Evolutionary conservation across 2,797 vertebrate genomes (phyloP), one percentile per base, ranked within the genome.

Genomic region (Coranthus polyacanthus): DNA sequence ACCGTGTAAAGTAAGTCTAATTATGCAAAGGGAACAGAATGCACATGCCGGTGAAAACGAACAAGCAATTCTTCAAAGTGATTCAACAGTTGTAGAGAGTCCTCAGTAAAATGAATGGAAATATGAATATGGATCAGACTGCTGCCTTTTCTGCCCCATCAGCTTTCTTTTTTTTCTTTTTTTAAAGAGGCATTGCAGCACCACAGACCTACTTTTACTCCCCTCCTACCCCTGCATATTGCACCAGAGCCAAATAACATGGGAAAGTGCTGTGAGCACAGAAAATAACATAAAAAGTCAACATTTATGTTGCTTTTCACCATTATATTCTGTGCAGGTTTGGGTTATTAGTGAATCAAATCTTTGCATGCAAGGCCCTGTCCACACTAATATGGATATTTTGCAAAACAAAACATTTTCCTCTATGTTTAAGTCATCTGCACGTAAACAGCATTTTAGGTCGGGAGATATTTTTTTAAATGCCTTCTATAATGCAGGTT

Each of bases 51-150:
- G 68, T 56, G 22, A 73, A 83, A 81, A 71, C 2, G 29, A 82
- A 75, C 47, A 15, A 69, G 68, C 18, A 26, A 75, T 81, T 85
- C 67, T 88, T 87, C 69, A 82, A 72, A 79, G 79, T 58, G 65
- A 79, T 85, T 86, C 79, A 87, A 87, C 78, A 90, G 81, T 85
- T 88, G 75, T 36, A 18, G 56, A 79, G 68, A 82, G 70, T 83
- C 79, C 38, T 57, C 20, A 15, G 68, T 82, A 20, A 83, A 84
- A 83, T 84, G 29, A 87, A 81, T 58, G 39, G 65, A 81, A 84
- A 80, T 80, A 84, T 89, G 85, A 89, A 88, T 89, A 88, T 88
- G 85, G 75, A 85, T 85, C 56, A 76, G 70, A 71, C 53, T 49
- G n/a, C 54, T 50, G 59, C 54, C 32, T n/a, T 79, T 90, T 85